A percentile compares a stretch with the other conserved stretches of the same genome.
phyloP scores from a whole-genome alignment of 2,888 invertebrate species.

The Therioaphis trifolii region DNA sequence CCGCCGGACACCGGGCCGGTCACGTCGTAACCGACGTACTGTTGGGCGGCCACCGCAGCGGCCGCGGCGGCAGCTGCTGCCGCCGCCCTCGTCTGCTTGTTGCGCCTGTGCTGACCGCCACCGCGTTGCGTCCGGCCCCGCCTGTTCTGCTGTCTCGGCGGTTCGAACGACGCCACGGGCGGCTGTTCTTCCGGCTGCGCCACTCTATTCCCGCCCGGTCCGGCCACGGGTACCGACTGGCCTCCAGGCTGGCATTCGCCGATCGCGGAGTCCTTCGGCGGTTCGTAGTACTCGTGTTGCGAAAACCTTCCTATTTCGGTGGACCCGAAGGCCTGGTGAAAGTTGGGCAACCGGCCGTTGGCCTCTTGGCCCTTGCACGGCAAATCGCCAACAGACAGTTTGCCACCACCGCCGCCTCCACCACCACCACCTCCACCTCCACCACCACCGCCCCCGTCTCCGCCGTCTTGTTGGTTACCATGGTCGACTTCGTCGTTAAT shows the following conservation, averaged over 20 bases:
- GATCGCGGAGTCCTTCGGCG: conserved; percentile 61
- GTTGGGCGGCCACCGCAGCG: conserved; percentile 61
- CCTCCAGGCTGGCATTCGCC: conserved; percentile 1
- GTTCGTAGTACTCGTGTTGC: conserved; percentile 75
- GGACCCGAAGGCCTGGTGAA: conserved; percentile 87
- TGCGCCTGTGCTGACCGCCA: conserved; percentile 60
- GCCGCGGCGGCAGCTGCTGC: conserved; percentile 31
- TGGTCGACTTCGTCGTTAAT: conserved; percentile 55
- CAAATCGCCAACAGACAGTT: conserved; percentile 3
- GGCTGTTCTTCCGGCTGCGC: conserved; percentile 34
- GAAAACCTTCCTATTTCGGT: conserved; percentile 88
- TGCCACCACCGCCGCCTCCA: background rate
- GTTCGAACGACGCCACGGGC: conserved; percentile 32
- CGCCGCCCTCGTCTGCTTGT: conserved; percentile 58
- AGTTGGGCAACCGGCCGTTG: conserved; percentile 68
- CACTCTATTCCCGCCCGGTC: background rate
- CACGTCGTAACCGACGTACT: conserved; percentile 54
- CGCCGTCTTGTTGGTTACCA: background rate
- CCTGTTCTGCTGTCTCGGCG: conserved; percentile 46
- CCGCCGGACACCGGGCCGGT: conserved; percentile 29
- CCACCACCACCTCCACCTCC: background rate
- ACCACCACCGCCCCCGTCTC: background rate
- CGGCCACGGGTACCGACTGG: background rate
- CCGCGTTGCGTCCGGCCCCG: conserved; percentile 62
- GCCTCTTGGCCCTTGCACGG: conserved; percentile 56